These are phyloP conservation scores for Magallana nippona DNA, from an alignment of 2,888 invertebrate species.

Conservation along the genomic window DNA sequence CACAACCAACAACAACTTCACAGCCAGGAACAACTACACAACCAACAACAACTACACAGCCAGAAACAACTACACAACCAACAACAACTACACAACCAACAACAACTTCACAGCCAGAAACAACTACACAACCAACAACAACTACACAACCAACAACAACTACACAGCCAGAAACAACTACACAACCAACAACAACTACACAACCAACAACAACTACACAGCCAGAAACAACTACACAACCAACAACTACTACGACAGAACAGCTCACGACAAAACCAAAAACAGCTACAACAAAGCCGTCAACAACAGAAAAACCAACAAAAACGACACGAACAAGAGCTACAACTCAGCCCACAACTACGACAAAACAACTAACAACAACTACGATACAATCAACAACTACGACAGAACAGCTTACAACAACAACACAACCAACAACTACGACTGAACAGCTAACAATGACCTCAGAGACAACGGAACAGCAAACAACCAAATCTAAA, in stretches of 20 bases:
- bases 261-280: not conserved
- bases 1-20: not conserved
- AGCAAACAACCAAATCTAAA: not conserved
- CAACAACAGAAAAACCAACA: not conserved
- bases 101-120: no score
- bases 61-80: not conserved
- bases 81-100: not conserved
- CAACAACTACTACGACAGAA: no score
- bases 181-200: no score
- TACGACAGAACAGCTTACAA: no score
- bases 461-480: not conserved
- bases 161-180: no score
- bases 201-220: no score
- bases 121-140: not conserved
- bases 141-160: not conserved
- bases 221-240: no score
- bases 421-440: no score
- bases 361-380: no score
- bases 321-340: not conserved
- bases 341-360: no score
- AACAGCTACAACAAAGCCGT: not conserved
- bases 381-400: no score
- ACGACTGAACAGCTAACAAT: not conserved
- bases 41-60: not conserved
- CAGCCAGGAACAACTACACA: no score